A percentile compares a stretch with the other conserved stretches of the same genome.
Conservation (phyloP, 1,140 invertebrate species). For the Meloidogyne exigua region DNA sequence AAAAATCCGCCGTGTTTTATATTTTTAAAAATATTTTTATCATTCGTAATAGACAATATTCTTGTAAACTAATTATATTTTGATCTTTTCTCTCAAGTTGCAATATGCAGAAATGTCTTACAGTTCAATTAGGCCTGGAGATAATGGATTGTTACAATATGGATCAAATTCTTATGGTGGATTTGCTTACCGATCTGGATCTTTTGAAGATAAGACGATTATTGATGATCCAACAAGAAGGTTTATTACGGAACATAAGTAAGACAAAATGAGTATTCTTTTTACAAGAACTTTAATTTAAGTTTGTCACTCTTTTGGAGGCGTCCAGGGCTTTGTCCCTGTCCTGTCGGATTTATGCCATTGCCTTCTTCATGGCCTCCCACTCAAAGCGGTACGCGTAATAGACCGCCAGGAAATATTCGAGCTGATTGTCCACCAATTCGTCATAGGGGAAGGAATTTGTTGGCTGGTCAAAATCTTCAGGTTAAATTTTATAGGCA, state of each 20-base stretch:
- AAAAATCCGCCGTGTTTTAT: no score
- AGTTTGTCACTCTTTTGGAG: constrained; percentile 22
- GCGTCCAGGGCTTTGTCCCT: constrained; percentile 4
- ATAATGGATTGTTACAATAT: constrained; percentile 15
- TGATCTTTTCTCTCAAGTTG: not conserved
- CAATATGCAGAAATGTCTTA: constrained; percentile 20
- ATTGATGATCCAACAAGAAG: constrained; percentile 8
- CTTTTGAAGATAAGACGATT: not conserved
- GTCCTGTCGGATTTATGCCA: not conserved
- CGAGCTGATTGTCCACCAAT: constrained; percentile 16
- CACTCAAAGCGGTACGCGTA: not conserved
- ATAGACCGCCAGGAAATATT: constrained; percentile 20
- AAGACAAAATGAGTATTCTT: not conserved
- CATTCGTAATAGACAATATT: not conserved
- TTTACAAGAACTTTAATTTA: not conserved
- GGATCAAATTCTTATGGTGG: constrained; percentile 20
- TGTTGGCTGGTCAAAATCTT: constrained; percentile 19
- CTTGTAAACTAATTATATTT: not conserved
- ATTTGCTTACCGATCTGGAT: constrained; percentile 10
- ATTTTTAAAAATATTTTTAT: no score
- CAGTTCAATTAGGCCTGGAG: constrained; percentile 12
- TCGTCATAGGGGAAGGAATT: constrained; percentile 11
- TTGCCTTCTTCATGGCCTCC: constrained; percentile 2
- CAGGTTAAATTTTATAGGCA: not conserved
- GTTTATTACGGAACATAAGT: constrained; percentile 25